Evolutionary conservation across 2,797 vertebrate genomes (phyloP), one percentile per base, ranked within the genome.

Genomic region (Rhyacichthys aspro): DNA sequence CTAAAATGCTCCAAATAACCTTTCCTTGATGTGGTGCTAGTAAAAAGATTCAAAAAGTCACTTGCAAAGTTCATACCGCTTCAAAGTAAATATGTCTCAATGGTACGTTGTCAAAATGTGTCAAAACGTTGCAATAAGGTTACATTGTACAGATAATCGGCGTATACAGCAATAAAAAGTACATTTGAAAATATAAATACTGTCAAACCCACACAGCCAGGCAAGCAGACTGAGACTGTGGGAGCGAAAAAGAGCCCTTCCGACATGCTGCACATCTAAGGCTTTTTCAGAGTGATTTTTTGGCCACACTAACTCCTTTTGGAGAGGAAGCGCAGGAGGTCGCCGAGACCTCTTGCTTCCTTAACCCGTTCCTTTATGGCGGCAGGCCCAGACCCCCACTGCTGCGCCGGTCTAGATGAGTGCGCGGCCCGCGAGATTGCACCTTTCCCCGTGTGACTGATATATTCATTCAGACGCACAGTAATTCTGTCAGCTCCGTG

Each of bases 401-500:
- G 32, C 76, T 17, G 45, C 64, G 56, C 63, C 41, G 65, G 67
- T 68, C 55, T 74, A 83, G 75, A 82, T 72, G 67, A 79, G 55
- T 67, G 63, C 44, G 57, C 55, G 60, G 45, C 55, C 62, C 48
- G 55, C 58, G 38, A 60, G 88, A 92, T 89, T 91, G 89, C 91
- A 90, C 86, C 85, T 49, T 88, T 85, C 62, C 53, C 54, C 56
- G 52, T 11, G 55, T 23, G 19, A 75, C 83, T 92, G 92, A 93
- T 94, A 89, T 90, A 92, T 84, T 89, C 84, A 90, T 92, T 90
- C 88, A 93, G 84, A 70, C 74, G 69, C 66, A 88, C 89, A 90
- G 90, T 93, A 90, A 94, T 89, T 90, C 93, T 94, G 93, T 94
- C 93, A 91, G 78, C 82, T 84, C 76, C 5, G 39, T 72, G 75